Evolutionary conservation across 2,888 invertebrate species (phyloP), one percentile per base, ranked within the genome.

Genomic region (Campoplex nolae): DNA sequence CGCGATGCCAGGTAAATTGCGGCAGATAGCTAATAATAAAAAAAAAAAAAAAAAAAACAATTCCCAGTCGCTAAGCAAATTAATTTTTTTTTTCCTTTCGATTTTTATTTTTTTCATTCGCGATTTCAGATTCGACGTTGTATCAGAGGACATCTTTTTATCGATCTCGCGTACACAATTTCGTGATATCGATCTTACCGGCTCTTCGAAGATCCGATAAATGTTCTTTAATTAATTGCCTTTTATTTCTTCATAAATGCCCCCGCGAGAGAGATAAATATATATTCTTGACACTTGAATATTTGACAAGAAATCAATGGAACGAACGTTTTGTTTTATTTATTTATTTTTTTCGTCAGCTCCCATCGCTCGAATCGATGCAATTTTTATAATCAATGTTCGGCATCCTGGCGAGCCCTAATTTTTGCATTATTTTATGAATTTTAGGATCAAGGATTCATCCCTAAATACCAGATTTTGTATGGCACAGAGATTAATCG

Each of bases 21-120:
- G 65, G 32, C 45, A 58, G 56, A 78, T 28, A 23, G 68, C 78
- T 70, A 56, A 78, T 78, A 70, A 78, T 78, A 78, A 77, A 65
- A 54, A 4, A 23, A 23, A 77, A 65, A 54, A 4, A 23, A 23
- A 23, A 23, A 23, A 23, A 23, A 23, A 23, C 23, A 23, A 32
- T 62, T 1, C 45, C 23, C 28, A 45, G 28, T 13, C 42, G 45
- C 28, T 23, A 45, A 70, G 45, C 70, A 16, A 13, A 28, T 13
- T 13, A 2, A 13, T 28, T 45, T 38, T 16, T n/a, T 4, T 23
- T 68, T 13, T 68, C n/a, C 9, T 9, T 42, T 42, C 9, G 8
- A 67, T 42, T 16, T 6, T 62, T 32, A 1, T 62, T 62, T 6
- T 51, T n/a, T n/a, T n/a, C 3, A 13, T 62, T 16, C 16, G 32